Evolutionary conservation across 1,140 invertebrate species (phyloP), one percentile per base, ranked within the genome.

Genomic region (Oedothorax gibbosus): DNA sequence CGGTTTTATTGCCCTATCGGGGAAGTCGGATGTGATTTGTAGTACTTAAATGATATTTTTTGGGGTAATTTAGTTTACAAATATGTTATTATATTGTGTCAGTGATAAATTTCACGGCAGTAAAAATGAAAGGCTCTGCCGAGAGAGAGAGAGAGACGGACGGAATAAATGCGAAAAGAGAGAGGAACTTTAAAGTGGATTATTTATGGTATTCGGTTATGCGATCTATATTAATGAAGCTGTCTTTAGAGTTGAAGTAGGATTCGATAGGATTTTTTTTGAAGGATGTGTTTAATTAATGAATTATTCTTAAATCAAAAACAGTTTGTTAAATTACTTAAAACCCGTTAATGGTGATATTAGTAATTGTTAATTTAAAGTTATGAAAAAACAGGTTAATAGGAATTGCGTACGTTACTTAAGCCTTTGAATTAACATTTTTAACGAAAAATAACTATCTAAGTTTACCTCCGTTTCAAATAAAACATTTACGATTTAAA

Each of bases 21-120:
- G 62, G n/a, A 68, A 68, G 54, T 68, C 62, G 77, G 77, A 79
- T 66, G 77, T 79, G 62, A 79, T 68, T 79, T 79, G 77, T 54
- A 79, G 62, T n/a, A 66, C 64, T 79, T 79, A 79, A 68, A 66
- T 54, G 77, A 79, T 68, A 79, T 68, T 79, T 79, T 79, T 79
- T 60, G 15, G 64, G 62, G 62, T 79, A 79, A 79, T 79, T 79
- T 79, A 79, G 50, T 79, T 79, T 79, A 79, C 77, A 79, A 79
- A 68, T 79, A 79, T 68, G 64, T 66, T 79, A 79, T 79, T 79
- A 79, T 79, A 50, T 65, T 79, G 51, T 79, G 64, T 79, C 49
- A 79, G 62, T 79, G 77, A 79, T 54, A 66, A 79, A 66, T 79
- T 66, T 20, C 11, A 68, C 64, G 77, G 51, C 14, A n/a, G 64